Conservation (phyloP, 1,140 invertebrate genomes). For the Propsilocerus akamusi region DNA sequence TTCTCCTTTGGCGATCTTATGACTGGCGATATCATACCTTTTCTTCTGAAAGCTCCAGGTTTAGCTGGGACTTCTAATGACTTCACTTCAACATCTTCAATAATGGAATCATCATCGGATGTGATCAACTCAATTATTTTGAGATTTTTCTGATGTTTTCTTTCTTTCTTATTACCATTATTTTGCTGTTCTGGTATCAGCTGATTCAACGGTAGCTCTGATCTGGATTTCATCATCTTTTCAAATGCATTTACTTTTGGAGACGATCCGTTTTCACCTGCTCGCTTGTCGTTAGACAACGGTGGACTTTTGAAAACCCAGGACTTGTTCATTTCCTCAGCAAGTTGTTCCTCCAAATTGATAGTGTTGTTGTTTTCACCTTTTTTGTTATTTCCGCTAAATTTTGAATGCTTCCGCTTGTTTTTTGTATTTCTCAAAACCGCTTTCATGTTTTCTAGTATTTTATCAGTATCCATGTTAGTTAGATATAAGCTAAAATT, state of each 20-base stretch:
- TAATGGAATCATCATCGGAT: no score
- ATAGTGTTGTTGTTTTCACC: background rate
- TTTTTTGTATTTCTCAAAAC: background rate
- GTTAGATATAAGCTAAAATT: no score
- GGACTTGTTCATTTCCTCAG: background rate
- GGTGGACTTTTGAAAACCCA: background rate
- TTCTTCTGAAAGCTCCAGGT: no score
- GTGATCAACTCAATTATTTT: no score
- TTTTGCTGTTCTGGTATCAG: background rate
- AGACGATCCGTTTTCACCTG: background rate
- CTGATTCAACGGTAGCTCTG: slow-evolving; percentile 3
- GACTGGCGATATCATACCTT: no score
- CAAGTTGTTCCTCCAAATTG: background rate
- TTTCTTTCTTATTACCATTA: background rate
- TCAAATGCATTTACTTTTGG: slow-evolving; percentile 32
- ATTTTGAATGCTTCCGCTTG: background rate
- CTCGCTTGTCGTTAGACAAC: background rate
- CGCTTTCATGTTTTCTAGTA: background rate
- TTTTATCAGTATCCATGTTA: background rate
- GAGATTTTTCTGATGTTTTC: no score
- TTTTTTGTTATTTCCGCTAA: background rate
- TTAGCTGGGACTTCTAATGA: no score
- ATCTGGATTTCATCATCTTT: slow-evolving; percentile 34
- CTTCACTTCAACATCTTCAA: no score
- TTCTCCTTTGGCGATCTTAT: no score